Conservation (phyloP, 1,140 invertebrate species). For the Drosophila biarmipes region DNA sequence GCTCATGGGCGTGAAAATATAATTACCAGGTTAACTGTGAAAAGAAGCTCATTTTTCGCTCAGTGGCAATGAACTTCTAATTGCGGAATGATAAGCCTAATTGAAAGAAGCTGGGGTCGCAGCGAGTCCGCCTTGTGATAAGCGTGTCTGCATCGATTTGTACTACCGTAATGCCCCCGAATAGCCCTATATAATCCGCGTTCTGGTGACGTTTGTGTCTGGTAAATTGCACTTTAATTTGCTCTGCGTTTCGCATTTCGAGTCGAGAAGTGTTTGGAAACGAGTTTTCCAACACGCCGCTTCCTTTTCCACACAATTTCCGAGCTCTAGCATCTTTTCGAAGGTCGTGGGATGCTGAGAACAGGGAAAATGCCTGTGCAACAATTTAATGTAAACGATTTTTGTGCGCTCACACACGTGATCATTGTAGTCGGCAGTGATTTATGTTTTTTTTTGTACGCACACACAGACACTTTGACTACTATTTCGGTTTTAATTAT, state of each 20-base stretch:
- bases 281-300: conserved; percentile 17
- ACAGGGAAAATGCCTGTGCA: conserved; percentile 19
- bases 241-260: conserved; percentile 11
- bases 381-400: conserved; percentile 46
- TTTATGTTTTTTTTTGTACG: conserved; percentile 50
- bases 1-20: conserved; percentile 47
- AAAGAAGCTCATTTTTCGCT: conserved; percentile 17
- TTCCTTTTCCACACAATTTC: conserved; percentile 59
- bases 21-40: conserved; percentile 43
- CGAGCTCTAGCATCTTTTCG: conserved; percentile 48
- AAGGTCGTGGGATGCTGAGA: conserved; percentile 58
- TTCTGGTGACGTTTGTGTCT: neutral
- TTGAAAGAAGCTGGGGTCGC: conserved; percentile 35
- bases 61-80: conserved; percentile 45
- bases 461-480: conserved; percentile 15
- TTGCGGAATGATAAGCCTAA: conserved; percentile 22
- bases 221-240: conserved; percentile 36
- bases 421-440: conserved; percentile 53
- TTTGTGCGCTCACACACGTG: conserved; percentile 54
- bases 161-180: neutral
- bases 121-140: conserved; percentile 25
- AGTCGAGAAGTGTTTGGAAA: conserved; percentile 23
- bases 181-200: neutral
- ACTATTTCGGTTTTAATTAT: conserved; percentile 49
- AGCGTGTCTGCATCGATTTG: conserved; percentile 33